Conservation (phyloP, 2,113 vertebrate genomes). For the Oenanthe melanoleuca region DNA sequence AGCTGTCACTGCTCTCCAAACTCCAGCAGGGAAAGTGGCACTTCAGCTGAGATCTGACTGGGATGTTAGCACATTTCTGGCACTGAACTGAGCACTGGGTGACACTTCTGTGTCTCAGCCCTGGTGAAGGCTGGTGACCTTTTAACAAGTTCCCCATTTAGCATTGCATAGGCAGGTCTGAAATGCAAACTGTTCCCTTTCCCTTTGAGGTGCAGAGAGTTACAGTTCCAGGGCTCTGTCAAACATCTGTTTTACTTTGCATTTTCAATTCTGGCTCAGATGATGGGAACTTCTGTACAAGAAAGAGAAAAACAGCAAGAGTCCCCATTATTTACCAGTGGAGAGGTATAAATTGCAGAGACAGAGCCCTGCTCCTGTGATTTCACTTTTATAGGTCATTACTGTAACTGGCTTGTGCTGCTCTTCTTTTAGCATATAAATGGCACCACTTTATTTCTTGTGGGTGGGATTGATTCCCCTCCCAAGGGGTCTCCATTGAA, state of each 20-base stretch:
- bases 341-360: slow-evolving; percentile 22
- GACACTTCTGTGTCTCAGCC: neutral
- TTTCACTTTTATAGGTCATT: slow-evolving; percentile 13
- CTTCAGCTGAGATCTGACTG: neutral
- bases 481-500: neutral
- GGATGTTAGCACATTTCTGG: neutral
- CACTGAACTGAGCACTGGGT: neutral
- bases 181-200: neutral
- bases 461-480: slow-evolving; percentile 9
- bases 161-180: neutral
- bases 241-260: slow-evolving; percentile 20
- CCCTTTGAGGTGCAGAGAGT: neutral
- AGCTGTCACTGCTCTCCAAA: neutral
- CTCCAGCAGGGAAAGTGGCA: neutral
- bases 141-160: neutral
- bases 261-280: slow-evolving; percentile 11
- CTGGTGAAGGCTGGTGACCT: neutral
- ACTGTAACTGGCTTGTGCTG: neutral
- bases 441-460: neutral
- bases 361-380: neutral
- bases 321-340: slow-evolving; percentile 25
- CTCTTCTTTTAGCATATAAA: slow-evolving; percentile 21
- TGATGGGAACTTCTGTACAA: neutral
- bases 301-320: slow-evolving; percentile 19
- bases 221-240: neutral